These are phyloP conservation scores for Ictalurus punctatus DNA, from an alignment of 2,113 vertebrate genomes.

Conservation along the genomic window DNA sequence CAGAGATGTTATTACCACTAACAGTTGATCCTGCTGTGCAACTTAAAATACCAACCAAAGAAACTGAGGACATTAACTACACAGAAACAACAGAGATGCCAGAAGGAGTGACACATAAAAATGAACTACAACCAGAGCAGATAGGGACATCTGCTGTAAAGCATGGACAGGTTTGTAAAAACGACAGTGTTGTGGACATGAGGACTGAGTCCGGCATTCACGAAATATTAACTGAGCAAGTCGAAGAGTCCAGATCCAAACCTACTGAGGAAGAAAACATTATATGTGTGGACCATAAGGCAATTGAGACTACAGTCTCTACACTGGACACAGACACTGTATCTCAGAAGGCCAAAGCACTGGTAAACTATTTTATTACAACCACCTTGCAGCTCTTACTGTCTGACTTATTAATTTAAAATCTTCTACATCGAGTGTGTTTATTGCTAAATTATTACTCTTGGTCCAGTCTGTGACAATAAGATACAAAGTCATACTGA, in stretches of 20 bases:
- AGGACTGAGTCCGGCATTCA: not conserved
- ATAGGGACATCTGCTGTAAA: not conserved
- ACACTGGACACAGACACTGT: not conserved
- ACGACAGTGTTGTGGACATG: not conserved
- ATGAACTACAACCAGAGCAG: conserved; percentile 8
- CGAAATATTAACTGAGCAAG: not conserved
- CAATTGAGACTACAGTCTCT: not conserved
- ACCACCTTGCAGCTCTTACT: not conserved
- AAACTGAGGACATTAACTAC: not conserved
- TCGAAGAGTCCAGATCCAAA: not conserved
- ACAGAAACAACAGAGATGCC: not conserved
- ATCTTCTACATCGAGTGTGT: not conserved
- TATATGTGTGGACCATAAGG: not conserved
- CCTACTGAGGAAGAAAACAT: not conserved
- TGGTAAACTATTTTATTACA: not conserved
- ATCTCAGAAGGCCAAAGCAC: not conserved
- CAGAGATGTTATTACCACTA: not conserved
- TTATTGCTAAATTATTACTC: not conserved
- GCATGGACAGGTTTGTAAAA: not conserved
- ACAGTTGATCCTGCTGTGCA: not conserved
- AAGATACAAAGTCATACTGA: not conserved
- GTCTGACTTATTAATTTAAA: not conserved
- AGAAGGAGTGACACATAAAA: not conserved
- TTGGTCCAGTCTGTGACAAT: not conserved
- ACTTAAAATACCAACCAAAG: not conserved